Evolutionary conservation across 2,113 vertebrate species (phyloP), one percentile per base, ranked within the genome.

Genomic region (Trogon surrucura): DNA sequence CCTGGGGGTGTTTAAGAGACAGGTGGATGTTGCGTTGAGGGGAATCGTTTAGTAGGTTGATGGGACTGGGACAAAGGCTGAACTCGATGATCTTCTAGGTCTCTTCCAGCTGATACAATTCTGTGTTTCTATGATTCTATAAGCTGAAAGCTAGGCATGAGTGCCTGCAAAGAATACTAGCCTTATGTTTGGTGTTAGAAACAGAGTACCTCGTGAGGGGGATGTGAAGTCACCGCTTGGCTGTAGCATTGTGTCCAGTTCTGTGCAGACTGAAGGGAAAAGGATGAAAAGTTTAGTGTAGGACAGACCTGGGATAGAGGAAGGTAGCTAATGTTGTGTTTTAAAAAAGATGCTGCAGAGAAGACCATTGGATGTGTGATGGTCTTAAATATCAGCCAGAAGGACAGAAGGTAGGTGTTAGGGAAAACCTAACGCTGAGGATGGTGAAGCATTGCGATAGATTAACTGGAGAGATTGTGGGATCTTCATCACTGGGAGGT

Each of bases 131-230:
- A 36, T 36, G 36, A 36, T 36, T 36, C 36, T 36, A 36, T 36
- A 36, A 36, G 1, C 36, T 0, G 0, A 36, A 62, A 81, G 38
- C 12, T n/a, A 30, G 71, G 7, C 15, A 4, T 11, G n/a, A 77
- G n/a, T 18, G 85, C 41, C 45, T 72, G n/a, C 25, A 50, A 32
- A 60, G 34, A 64, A 60, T 75, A 7, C 22, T 62, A 18, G 34
- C 11, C 15, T 81, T 1, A 1, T 34, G 34, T 11, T 53, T 34
- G 15, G 25, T 72, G 47, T 60, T 67, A 29, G 1, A 41, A 85
- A 32, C 13, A 32, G 10, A 19, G 3, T 30, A 0, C 44, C 13
- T 57, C 30, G 2, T 22, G 38, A 58, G 45, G 30, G 41, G 16
- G 19, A 15, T 27, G 16, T 30, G 19, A 67, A 44, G 27, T 36